Evolutionary conservation across 2,113 vertebrate species (phyloP).

Genomic region (Empidonax alnorum): DNA sequence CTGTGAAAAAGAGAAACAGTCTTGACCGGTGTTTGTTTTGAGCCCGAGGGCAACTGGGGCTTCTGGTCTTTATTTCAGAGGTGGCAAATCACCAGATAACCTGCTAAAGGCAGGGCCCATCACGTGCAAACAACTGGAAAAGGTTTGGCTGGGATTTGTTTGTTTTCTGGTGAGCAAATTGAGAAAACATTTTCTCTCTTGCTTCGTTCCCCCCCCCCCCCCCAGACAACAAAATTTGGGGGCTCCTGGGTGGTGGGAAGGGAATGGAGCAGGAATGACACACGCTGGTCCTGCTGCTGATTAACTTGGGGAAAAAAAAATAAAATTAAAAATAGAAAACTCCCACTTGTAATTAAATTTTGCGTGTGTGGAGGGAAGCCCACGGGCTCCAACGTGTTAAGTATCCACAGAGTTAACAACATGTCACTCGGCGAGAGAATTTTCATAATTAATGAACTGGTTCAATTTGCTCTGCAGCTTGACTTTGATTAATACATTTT

Average conservation of each 20-base stretch:
- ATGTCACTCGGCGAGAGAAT: slow-evolving; percentile 79
- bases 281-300: no score
- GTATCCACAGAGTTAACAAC: slow-evolving; percentile 73
- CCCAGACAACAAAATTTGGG: not conserved
- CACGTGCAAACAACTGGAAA: not conserved
- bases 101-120: not conserved
- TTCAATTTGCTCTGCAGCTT: slow-evolving; percentile 79
- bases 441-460: slow-evolving; percentile 85
- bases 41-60: not conserved
- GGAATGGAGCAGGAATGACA: no score
- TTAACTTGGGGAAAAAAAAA: not conserved
- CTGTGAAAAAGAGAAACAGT: not conserved
- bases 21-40: not conserved
- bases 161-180: not conserved
- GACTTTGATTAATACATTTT: slow-evolving; percentile 81
- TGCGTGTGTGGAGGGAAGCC: not conserved
- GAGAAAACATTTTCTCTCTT: not conserved
- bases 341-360: not conserved
- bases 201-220: not conserved
- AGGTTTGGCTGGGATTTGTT: not conserved
- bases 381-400: slow-evolving; percentile 66
- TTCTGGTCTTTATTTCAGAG: not conserved
- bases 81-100: not conserved
- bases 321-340: not conserved
- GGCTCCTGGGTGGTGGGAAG: not conserved